Conservation (phyloP, 2,113 vertebrate species). For the sheep (Ovis aries) region DNA sequence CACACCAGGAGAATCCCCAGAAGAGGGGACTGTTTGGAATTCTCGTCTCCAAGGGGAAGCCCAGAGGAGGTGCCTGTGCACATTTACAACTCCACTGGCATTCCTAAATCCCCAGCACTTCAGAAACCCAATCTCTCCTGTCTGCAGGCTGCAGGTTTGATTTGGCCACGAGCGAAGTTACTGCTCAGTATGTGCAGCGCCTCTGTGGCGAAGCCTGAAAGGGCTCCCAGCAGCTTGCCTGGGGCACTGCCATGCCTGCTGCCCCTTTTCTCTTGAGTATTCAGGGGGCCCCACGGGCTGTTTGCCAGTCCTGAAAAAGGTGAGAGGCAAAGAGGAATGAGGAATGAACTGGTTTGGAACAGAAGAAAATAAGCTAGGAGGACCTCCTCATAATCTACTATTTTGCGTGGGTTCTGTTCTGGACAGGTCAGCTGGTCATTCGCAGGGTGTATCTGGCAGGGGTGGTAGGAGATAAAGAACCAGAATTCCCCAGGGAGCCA, state of each 20-base stretch:
- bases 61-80: not conserved
- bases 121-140: not conserved
- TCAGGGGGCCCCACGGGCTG: not conserved
- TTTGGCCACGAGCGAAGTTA: not conserved
- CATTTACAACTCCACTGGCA: not conserved
- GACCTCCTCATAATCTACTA: not conserved
- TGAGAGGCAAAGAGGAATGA: not conserved
- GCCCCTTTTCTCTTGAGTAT: not conserved
- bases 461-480: not conserved
- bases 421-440: not conserved
- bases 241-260: rapidly evolving
- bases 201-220: not conserved
- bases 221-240: not conserved
- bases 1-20: not conserved
- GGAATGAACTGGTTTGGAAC: not conserved
- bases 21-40: conserved; percentile 3
- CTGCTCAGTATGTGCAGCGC: rapidly evolving
- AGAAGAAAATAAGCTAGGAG: not conserved
- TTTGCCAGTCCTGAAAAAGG: not conserved
- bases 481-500: not conserved
- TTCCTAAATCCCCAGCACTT: conserved; percentile 5
- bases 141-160: not conserved
- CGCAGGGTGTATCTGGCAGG: no score
- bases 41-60: not conserved
- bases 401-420: not conserved